These are phyloP conservation scores for Galendromus occidentalis DNA, from an alignment of 1,140 invertebrate genomes.

Conservation along the genomic window DNA sequence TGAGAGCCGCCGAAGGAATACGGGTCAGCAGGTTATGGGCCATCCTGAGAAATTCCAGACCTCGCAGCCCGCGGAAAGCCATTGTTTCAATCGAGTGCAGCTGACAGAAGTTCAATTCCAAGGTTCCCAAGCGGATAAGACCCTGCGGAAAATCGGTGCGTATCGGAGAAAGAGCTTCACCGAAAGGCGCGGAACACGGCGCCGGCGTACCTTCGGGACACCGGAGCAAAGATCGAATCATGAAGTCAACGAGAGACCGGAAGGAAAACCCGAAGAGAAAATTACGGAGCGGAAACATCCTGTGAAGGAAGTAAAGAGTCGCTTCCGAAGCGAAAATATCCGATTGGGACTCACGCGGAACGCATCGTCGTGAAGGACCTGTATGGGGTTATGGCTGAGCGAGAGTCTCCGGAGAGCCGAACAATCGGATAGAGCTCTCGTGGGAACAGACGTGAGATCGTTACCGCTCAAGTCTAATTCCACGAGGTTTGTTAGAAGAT, in stretches of 20 bases:
- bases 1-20: not conserved
- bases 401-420: slow-evolving; percentile 48
- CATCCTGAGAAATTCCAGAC: not conserved
- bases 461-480: slow-evolving; percentile 58
- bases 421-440: slow-evolving; percentile 43
- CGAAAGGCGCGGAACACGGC: too few species aligned
- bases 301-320: too few species aligned
- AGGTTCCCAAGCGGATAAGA: not conserved
- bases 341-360: slow-evolving; percentile 33
- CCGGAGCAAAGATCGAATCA: too few species aligned
- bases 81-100: not conserved
- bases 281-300: too few species aligned
- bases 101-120: not conserved
- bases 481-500: slow-evolving; percentile 28
- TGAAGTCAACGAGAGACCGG: too few species aligned
- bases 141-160: not conserved
- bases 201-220: too few species aligned
- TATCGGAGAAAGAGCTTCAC: not conserved
- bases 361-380: slow-evolving; percentile 42
- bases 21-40: not conserved
- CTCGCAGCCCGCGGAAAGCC: slow-evolving; percentile 1
- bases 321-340: too few species aligned
- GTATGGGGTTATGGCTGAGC: slow-evolving; percentile 48
- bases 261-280: too few species aligned
- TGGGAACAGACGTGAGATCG: slow-evolving; percentile 43